Evolutionary conservation across 1,140 invertebrate genomes (phyloP), one percentile per base, ranked within the genome.

Genomic region (Tetramorium simillimum): DNA sequence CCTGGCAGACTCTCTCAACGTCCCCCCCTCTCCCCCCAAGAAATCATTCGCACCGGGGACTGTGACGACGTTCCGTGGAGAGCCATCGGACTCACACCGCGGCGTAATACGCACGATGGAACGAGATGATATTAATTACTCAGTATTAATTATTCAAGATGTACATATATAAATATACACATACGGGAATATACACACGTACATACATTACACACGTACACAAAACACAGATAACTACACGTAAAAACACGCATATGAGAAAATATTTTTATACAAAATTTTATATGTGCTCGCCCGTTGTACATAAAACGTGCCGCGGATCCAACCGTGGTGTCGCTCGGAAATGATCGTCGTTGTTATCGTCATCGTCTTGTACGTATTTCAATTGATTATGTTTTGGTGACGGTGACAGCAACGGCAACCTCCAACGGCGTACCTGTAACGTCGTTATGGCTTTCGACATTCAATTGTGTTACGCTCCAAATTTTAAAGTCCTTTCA

Each of bases 201-300:
- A 70, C 16, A 56, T 9, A 60, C 5, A 53, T 28, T 10, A 78
- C 4, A 60, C 14, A 73, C 28, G 18, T 40, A 84, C 53, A 49
- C 18, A 60, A 60, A 28, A 60, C 12, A 60, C 28, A 70, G 21
- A 70, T 40, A 53, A 81, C 14, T 10, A 21, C 37, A 76, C 53
- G 93, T 93, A 86, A 86, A 53, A 90, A 92, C 62, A 91, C 43
- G 82, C 63, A 90, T 89, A 90, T 69, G 87, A 90, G n/a, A 90
- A 90, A 76, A 94, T 95, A 95, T 95, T 95, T 95, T 95, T 95
- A 95, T 95, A 95, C 92, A 92, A 95, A 95, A 95, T 94, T 95
- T 95, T 94, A 92, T 94, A 94, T 90, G 65, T 69, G 89, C 91
- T 92, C 91, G 90, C 88, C 87, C 85, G 76, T 91, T 91, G 87